These are phyloP conservation scores for Temnothorax ravouxi DNA, from an alignment of 2,888 invertebrate genomes.

Conservation along the genomic window DNA sequence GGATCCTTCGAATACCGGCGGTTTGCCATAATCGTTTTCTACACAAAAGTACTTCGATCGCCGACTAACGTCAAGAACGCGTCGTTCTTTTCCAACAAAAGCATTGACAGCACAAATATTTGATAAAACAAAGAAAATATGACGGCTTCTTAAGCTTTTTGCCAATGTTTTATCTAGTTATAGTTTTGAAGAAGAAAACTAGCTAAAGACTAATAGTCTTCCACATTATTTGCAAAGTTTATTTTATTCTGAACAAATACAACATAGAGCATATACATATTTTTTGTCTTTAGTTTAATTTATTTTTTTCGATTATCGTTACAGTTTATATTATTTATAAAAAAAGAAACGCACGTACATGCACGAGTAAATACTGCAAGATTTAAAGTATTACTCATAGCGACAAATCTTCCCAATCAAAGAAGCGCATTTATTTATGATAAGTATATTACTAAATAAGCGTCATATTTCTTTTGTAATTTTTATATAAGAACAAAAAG, in stretches of 20 bases:
- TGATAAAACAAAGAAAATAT: constrained; percentile 17
- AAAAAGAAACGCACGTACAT: not conserved
- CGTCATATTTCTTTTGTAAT: not conserved
- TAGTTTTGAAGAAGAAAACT: not conserved
- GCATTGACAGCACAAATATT: constrained; percentile 13
- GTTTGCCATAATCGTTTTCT: constrained; percentile 64
- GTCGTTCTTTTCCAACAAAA: not conserved
- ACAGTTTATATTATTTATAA: not conserved
- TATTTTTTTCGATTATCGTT: not conserved
- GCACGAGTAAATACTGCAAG: not conserved
- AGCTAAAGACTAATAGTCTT: not conserved
- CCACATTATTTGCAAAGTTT: not conserved
- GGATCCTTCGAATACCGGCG: constrained; percentile 44
- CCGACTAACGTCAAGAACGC: not conserved
- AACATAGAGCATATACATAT: not conserved
- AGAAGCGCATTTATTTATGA: not conserved
- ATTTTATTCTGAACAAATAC: not conserved
- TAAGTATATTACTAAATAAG: not conserved
- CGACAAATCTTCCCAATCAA: not conserved
- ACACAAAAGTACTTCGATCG: constrained; percentile 62
- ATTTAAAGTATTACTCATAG: not conserved
- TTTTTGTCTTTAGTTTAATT: not conserved
- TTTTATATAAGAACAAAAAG: not conserved
- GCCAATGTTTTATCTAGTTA: constrained; percentile 3
- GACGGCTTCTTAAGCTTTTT: not conserved